A percentile compares a stretch with the other conserved stretches of the same genome.
Evolutionary conservation across 2,797 vertebrate genomes (phyloP).

Genomic region (Pipistrellus pygmaeus): DNA sequence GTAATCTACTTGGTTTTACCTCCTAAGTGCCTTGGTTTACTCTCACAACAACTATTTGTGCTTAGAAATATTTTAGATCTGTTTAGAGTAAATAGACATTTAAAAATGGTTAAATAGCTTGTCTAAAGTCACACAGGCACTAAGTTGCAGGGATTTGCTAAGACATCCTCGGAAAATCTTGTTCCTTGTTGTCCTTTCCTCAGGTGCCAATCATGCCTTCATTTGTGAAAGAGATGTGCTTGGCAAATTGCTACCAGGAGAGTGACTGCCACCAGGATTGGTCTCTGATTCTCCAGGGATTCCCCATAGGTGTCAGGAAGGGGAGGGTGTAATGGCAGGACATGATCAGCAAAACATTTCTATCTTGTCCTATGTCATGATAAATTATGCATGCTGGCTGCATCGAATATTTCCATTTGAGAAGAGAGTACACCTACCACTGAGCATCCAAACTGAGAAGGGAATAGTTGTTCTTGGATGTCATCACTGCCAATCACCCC

Average conservation of each 20-base stretch:
- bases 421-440: neutral
- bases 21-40: neutral
- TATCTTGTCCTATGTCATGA: neutral
- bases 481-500: constrained; percentile 27
- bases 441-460: constrained; percentile 20
- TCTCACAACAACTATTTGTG: neutral
- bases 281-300: constrained; percentile 5
- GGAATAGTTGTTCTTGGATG: neutral
- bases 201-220: neutral
- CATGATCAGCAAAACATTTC: neutral
- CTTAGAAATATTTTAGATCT: neutral
- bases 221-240: neutral
- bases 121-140: neutral
- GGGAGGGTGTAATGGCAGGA: neutral
- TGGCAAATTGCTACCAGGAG: neutral
- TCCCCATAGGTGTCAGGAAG: neutral
- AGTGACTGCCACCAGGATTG: neutral
- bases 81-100: neutral
- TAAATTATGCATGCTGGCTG: constrained; percentile 9
- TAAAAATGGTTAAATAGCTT: neutral
- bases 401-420: neutral
- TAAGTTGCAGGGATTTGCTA: neutral
- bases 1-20: accelerated
- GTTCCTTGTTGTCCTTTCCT: neutral
- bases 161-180: constrained; percentile 2